Evolutionary conservation across 2,113 vertebrate genomes (phyloP), one percentile per base, ranked within the genome.

Genomic region (Cepphus grylle): DNA sequence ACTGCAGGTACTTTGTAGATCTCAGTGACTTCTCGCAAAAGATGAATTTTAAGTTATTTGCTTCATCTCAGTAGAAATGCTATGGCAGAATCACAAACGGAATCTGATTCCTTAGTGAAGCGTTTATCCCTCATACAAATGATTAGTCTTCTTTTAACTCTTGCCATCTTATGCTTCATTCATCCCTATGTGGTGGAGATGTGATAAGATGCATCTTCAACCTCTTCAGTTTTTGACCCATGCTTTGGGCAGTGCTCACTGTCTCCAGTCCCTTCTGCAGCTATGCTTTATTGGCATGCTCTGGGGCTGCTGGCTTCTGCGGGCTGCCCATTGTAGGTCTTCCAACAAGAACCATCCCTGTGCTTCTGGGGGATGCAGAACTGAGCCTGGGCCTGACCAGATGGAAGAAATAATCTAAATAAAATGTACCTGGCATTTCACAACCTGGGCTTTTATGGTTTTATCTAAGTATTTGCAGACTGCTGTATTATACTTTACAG

Each of bases 121-220:
- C 6, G 14, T 86, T 95, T 27, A 34, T 6, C 6, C 49, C 27
- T 62, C 18, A 34, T 40, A 43, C 5, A 76, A 71, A 43, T 10
- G 1, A 26, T 63, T 58, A 45, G 1, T 27, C 5, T 74, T 14
- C 34, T 74, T 79, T 62, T 74, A 40, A 81, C 26, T 56, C 15
- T 30, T 43, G 6, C 16, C 55, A 9, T 49, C 16, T 79, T 66
- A 18, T 0, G 0, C 7, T 70, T 58, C 23, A 6, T 58, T 93
- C 18, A 67, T 79, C 11, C 19, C 8, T n/a, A 1, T 38, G 30
- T 63, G 53, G 38, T 69, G 19, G 15, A 36, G 34, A 45, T 55
- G 19, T 36, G 36, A 53, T 58, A 9, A 58, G 21, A 15, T 36
- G 8, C 5, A 42, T 55, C 25, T 81, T 81, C 42, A 58, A 8